These are phyloP conservation scores for Corythoichthys haematopterus DNA, from an alignment of 2,113 vertebrate genomes.

Conservation along the genomic window DNA sequence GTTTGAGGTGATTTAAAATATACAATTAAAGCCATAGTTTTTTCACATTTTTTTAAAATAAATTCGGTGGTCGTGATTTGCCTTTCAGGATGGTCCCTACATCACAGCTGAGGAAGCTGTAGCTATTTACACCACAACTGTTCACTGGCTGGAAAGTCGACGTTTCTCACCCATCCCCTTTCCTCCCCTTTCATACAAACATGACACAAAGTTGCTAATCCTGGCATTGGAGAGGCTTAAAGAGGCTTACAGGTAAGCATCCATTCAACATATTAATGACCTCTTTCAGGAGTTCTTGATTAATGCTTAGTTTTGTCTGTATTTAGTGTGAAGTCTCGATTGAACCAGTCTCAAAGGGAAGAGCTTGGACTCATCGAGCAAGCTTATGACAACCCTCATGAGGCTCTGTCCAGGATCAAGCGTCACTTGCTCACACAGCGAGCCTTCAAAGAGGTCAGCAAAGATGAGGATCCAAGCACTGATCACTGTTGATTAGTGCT, in stretches of 20 bases:
- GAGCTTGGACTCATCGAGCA: conserved; percentile 96
- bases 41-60: neutral
- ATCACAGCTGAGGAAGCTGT: conserved; percentile 98
- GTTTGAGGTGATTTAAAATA: neutral
- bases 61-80: conserved; percentile 13
- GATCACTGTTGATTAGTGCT: neutral
- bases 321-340: conserved; percentile 90
- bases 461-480: neutral
- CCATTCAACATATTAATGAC: neutral
- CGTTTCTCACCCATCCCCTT: conserved; percentile 97
- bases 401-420: conserved; percentile 97
- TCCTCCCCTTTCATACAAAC: conserved; percentile 94
- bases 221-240: conserved; percentile 95
- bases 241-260: conserved; percentile 91
- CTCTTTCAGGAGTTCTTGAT: neutral
- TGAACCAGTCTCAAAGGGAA: conserved; percentile 97
- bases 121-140: conserved; percentile 98
- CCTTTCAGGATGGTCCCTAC: conserved; percentile 89
- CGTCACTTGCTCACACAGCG: conserved; percentile 97
- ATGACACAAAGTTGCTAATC: conserved; percentile 97
- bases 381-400: conserved; percentile 97
- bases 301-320: neutral
- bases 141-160: conserved; percentile 98
- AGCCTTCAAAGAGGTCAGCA: conserved; percentile 94
- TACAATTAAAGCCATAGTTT: neutral